Percentiles rank a stretch among this genome's conserved stretches.
Evolutionary conservation across 2,797 vertebrate species (phyloP).

Genomic region (Buceros bicornis): DNA sequence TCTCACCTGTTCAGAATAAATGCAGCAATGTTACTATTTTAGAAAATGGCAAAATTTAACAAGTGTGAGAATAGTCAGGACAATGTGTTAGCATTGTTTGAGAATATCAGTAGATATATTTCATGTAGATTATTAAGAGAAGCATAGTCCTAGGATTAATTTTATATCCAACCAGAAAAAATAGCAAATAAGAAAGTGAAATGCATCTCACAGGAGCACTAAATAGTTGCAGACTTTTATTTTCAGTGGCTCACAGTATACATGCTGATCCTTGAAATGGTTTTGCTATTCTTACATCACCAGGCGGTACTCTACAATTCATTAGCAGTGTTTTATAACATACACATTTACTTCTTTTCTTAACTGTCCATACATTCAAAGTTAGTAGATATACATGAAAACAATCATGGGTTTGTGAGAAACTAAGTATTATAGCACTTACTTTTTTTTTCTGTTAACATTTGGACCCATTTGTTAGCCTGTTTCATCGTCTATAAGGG

Average conservation of each 20-base stretch:
- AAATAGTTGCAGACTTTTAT: not conserved
- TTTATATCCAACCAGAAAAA: not conserved
- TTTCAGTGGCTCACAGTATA: not conserved
- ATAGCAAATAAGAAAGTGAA: not conserved
- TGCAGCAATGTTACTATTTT: not conserved
- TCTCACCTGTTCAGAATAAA: not conserved
- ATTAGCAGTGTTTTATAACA: not conserved
- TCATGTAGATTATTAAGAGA: not conserved
- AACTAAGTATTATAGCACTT: not conserved
- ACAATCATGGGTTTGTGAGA: fast-evolving
- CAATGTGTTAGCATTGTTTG: not conserved
- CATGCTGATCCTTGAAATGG: not conserved
- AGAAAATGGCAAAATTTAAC: not conserved
- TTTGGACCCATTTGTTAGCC: not conserved
- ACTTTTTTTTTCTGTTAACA: not conserved
- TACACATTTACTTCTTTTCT: not conserved
- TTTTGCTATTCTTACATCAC: not conserved
- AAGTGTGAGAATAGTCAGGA: not conserved
- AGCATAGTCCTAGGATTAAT: not conserved
- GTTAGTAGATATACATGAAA: not conserved
- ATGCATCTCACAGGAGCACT: not conserved
- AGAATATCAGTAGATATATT: not conserved
- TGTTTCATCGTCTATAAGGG: not conserved
- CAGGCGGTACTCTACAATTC: not conserved
- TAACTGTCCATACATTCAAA: not conserved